Conservation (phyloP, 2,888 invertebrate species). For the Nineta flava region DNA sequence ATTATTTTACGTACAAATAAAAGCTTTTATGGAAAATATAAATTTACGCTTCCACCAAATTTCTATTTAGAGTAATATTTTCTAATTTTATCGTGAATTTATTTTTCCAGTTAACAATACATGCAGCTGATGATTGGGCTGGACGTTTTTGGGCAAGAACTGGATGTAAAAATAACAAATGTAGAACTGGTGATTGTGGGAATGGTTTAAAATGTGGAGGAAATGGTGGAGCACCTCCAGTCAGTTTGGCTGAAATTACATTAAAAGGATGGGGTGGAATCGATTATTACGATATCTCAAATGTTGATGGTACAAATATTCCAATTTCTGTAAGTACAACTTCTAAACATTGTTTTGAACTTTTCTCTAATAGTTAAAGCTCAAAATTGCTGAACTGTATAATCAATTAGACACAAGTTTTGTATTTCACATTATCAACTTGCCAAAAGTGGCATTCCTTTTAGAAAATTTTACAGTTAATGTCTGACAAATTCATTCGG, state of each 20-base stretch:
- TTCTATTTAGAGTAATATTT: too few species aligned
- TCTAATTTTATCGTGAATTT: too few species aligned
- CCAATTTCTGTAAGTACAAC: slow-evolving; percentile 20
- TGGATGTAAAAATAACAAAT: slow-evolving; percentile 22
- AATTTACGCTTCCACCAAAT: too few species aligned
- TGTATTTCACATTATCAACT: too few species aligned
- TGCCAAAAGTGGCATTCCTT: too few species aligned
- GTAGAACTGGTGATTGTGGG: slow-evolving; percentile 28
- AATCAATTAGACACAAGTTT: too few species aligned
- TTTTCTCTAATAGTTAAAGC: too few species aligned
- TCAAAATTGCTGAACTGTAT: too few species aligned
- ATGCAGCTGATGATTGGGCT: slow-evolving; percentile 23
- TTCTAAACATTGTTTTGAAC: too few species aligned
- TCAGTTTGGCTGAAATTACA: slow-evolving; percentile 28
- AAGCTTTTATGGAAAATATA: too few species aligned
- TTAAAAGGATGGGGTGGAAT: slow-evolving; percentile 22
- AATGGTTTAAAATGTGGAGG: slow-evolving; percentile 27
- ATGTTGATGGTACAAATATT: slow-evolving; percentile 34
- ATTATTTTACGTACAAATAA: background rate
- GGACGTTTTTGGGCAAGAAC: slow-evolving; percentile 30
- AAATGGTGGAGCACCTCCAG: slow-evolving; percentile 28
- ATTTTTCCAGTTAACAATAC: slow-evolving; percentile 12
- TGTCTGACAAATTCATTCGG: too few species aligned
- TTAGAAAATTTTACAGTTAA: too few species aligned
- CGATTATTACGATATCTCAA: slow-evolving; percentile 32